Evolutionary conservation across 1,140 invertebrate species (phyloP), one percentile per base, ranked within the genome.

Genomic region (Heliconius nattereri): DNA sequence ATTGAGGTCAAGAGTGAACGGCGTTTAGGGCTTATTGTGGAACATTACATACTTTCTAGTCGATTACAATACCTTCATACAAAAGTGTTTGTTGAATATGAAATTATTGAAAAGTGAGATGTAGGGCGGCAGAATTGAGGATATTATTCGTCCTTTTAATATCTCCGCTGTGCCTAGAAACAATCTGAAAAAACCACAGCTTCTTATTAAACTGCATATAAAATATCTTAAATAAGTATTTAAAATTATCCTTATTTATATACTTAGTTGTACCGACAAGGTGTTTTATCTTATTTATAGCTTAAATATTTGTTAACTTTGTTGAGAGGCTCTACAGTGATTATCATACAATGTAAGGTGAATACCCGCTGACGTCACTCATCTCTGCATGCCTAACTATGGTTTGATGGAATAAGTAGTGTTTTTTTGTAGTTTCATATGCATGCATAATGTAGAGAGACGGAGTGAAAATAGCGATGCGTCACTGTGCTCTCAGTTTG

Each of bases 331-430:
- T 71, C 70, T 52, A 76, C 37, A 23, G 60, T 29, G 60, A 77
- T 77, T 77, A 77, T 40, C 76, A 77, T 77, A 77, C 76, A 77
- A 77, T 77, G 75, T 40, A 54, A 23, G 76, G 66, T 77, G 76
- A 77, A 71, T 72, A 70, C 70, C 76, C 76, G 45, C 26, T 77
- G 76, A 77, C 45, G 76, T 77, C 76, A 76, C 60, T 76, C 75
- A 57, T 77, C 70, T 72, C 66, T 45, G 70, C 45, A 71, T 72
- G 70, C 40, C 75, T 71, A 70, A 54, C 23, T 7, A 23, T 66
- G 8, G 23, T 26, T 66, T 70, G 9, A 26, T 37, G 35, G 20
- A 72, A 40, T 23, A 71, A 35, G 1, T 32, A 23, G 23, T 9
- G 20, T 60, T 60, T 23, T 52, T 35, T 16, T 45, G 40, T 16